Evolutionary conservation across 2,113 vertebrate species (phyloP), one percentile per base, ranked within the genome.

Genomic region (Hirundichthys speculiger): DNA sequence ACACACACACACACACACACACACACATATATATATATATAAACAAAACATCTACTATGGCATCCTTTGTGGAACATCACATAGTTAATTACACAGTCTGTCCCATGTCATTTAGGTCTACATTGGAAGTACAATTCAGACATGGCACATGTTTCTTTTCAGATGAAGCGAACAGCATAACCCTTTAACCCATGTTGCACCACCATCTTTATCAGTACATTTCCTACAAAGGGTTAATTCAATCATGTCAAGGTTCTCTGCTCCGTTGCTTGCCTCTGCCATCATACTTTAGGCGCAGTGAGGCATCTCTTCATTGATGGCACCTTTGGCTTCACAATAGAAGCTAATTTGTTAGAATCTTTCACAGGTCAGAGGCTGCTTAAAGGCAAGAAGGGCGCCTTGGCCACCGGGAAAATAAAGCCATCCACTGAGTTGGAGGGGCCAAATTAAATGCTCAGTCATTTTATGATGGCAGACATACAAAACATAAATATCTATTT

Each of bases 331-430:
- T 98, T 94, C 95, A 96, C 95, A 97, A 98, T 97, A 97, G 96
- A 96, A 98, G 96, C 95, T 96, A 98, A 99, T 98, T 99, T 98
- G 96, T 98, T 98, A 96, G 95, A 96, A 96, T 98, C 95, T 96
- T 97, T 97, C 94, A 97, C 96, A 98, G 97, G 96, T 98, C 96
- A 98, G 94, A 92, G 94, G 94, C 95, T 97, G 92, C 84, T 73
- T 93, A 94, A 92, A 93, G 94, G 93, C 93, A 92, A 94, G 89
- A 94, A 94, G 94, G 94, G 94, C 80, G 82, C 93, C 89, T 78
- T 19, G 77, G 89, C 94, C 95, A 91, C 70, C 69, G 78, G 92
- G 92, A 93, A 96, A 97, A 98, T 98, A 95, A 96, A 98, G 95
- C 93, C 94, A 91, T 97, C 94, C 95, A 92, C 92, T 10, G 76